Conservation (phyloP, 1,140 invertebrate genomes). For the Sinella curviseta region DNA sequence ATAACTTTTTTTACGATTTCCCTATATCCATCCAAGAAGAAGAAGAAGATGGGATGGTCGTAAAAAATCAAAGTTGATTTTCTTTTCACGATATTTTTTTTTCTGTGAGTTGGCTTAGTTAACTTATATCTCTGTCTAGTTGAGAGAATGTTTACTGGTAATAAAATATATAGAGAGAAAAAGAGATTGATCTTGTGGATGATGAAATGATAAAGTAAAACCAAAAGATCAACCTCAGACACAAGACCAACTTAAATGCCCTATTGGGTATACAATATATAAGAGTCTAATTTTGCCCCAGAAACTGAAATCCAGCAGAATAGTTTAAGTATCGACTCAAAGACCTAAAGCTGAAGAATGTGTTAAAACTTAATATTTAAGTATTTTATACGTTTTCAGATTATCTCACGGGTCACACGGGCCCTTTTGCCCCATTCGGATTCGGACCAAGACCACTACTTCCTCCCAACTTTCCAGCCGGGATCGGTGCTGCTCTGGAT, state of each 20-base stretch:
- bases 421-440: slow-evolving; percentile 44
- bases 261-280: background rate
- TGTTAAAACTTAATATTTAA: too few species aligned
- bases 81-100: too few species aligned
- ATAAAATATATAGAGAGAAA: background rate
- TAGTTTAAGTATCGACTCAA: too few species aligned
- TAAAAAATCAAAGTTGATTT: slow-evolving; percentile 3
- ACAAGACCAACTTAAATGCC: background rate
- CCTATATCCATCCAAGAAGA: background rate
- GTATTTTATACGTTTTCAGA: too few species aligned
- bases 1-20: background rate
- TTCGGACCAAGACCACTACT: slow-evolving; percentile 43
- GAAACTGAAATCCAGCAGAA: too few species aligned
- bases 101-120: too few species aligned
- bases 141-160: too few species aligned
- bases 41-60: background rate
- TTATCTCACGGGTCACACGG: slow-evolving; percentile 44
- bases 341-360: too few species aligned
- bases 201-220: background rate
- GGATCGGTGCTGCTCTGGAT: slow-evolving; percentile 33
- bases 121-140: too few species aligned
- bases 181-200: background rate
- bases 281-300: background rate
- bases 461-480: slow-evolving; percentile 43
- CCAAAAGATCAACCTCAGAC: background rate